Percentiles rank a stretch among this genome's conserved stretches.
phyloP scores from a whole-genome alignment of 2,888 invertebrate species.

The Stomorhina lunata region DNA sequence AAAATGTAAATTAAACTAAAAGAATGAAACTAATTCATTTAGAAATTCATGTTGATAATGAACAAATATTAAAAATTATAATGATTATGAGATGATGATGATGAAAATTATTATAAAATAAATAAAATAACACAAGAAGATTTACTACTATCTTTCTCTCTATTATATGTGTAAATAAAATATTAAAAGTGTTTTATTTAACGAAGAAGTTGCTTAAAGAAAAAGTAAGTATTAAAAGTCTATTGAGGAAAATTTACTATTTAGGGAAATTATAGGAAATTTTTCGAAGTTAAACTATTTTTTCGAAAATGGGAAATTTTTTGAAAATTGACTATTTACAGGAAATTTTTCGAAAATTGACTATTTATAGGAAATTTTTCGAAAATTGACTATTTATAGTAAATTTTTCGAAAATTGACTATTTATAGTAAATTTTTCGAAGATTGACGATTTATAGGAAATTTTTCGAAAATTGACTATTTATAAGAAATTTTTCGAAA shows the following conservation, averaged over 20 bases:
- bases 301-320: too few species aligned
- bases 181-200: constrained; percentile 46
- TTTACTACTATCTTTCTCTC: constrained; percentile 44
- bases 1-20: constrained; percentile 34
- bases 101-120: neutral
- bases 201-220: neutral
- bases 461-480: neutral
- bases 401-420: too few species aligned
- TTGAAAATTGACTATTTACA: too few species aligned
- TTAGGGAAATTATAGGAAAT: neutral
- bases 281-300: too few species aligned
- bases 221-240: constrained; percentile 31
- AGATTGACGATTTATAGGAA: too few species aligned
- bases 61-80: neutral
- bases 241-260: neutral
- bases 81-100: neutral
- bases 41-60: constrained; percentile 47
- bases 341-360: too few species aligned
- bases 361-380: too few species aligned
- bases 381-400: too few species aligned
- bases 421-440: too few species aligned
- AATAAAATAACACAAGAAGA: constrained; percentile 28
- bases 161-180: constrained; percentile 63
- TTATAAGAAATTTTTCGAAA: neutral
- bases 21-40: constrained; percentile 8